These are phyloP conservation scores for Eupeodes corollae DNA, from an alignment of 1,140 invertebrate genomes.

Conservation along the genomic window DNA sequence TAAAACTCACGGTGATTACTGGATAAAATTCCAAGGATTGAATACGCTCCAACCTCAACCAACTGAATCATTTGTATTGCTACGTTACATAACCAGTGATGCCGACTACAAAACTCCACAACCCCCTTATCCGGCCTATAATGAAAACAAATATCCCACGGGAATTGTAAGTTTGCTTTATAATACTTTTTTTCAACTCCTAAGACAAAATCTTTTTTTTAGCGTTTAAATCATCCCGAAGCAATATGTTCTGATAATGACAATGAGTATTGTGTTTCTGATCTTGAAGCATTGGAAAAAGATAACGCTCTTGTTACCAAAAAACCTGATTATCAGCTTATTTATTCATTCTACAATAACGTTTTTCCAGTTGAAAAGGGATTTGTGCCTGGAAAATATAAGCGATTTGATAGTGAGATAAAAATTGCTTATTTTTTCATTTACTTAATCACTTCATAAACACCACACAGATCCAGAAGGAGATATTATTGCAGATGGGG, in stretches of 20 bases:
- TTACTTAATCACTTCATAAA: not conserved
- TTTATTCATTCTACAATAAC: constrained; percentile 5
- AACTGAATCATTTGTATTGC: constrained; percentile 6
- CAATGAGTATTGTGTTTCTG: constrained; percentile 5
- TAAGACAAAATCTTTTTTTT: not conserved
- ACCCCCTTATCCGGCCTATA: constrained; percentile 1
- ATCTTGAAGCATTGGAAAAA: constrained; percentile 1
- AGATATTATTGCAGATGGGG: constrained; percentile 18
- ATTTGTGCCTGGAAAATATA: constrained; percentile 4
- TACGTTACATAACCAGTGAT: constrained; percentile 3
- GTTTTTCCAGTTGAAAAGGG: constrained; percentile 5
- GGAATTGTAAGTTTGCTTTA: constrained; percentile 4
- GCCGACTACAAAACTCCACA: not conserved
- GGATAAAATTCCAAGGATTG: constrained; percentile 41
- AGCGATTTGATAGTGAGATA: constrained; percentile 4
- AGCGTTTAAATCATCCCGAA: constrained; percentile 7
- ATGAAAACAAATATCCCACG: not conserved
- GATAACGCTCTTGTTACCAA: constrained; percentile 2
- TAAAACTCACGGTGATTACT: constrained; percentile 42
- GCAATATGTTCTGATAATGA: constrained; percentile 1
- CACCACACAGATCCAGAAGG: constrained; percentile 2
- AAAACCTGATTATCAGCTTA: constrained; percentile 7
- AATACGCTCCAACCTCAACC: constrained; percentile 35
- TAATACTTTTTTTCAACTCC: not conserved
- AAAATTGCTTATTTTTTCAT: not conserved